phyloP scores from a whole-genome alignment of 2,888 invertebrate species.

The Smittia sp. region DNA sequence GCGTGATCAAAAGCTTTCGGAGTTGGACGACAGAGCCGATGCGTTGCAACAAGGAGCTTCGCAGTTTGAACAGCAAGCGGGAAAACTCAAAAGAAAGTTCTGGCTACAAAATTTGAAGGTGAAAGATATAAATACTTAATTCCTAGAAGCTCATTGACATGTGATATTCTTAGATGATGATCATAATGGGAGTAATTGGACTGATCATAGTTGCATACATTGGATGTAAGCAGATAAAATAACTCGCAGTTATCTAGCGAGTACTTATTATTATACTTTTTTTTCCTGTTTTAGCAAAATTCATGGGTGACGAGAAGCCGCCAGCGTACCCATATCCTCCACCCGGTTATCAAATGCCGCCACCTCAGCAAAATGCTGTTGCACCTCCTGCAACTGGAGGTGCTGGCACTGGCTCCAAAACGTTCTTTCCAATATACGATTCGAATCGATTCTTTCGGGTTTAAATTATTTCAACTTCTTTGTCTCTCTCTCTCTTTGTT shows the following conservation, averaged over 20 bases:
- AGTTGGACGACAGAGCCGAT: constrained; percentile 93
- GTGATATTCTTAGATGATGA: constrained; percentile 72
- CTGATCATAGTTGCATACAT: constrained; percentile 79
- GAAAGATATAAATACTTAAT: constrained; percentile 42
- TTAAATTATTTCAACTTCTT: constrained; percentile 11
- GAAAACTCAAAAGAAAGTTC: constrained; percentile 93
- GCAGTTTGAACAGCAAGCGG: constrained; percentile 95
- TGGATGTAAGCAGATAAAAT: constrained; percentile 86
- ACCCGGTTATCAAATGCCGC: constrained; percentile 48
- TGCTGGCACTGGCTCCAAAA: constrained; percentile 57
- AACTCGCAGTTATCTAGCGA: no score
- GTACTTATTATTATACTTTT: background rate
- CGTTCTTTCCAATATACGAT: constrained; percentile 38
- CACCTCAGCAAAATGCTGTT: constrained; percentile 54
- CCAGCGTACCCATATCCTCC: constrained; percentile 44
- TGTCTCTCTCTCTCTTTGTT: background rate
- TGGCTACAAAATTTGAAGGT: constrained; percentile 97
- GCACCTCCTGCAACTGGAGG: constrained; percentile 56
- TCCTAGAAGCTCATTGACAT: constrained; percentile 25
- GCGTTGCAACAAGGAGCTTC: constrained; percentile 91
- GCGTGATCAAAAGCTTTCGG: constrained; percentile 91
- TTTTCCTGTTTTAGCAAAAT: constrained; percentile 42
- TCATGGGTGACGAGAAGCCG: constrained; percentile 43
- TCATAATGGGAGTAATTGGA: constrained; percentile 82
- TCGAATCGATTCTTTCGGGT: constrained; percentile 41